Conservation (phyloP, 1,140 invertebrate species). For the Microvelia longipes region DNA sequence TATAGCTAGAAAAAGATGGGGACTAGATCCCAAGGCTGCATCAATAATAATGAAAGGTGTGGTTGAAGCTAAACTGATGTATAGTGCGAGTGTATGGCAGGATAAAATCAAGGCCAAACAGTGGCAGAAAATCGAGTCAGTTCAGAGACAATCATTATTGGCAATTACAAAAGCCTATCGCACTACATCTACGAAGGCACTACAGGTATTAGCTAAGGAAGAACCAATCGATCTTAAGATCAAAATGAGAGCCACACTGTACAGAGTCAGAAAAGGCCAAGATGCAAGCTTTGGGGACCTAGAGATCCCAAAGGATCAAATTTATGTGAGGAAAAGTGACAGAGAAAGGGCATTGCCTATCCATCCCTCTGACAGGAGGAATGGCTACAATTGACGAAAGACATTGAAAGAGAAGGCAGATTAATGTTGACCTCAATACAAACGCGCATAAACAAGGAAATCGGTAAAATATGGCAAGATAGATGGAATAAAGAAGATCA, state of each 20-base stretch:
- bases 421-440: too few species aligned
- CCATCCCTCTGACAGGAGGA: background rate
- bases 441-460: too few species aligned
- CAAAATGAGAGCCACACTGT: background rate
- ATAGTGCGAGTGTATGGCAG: background rate
- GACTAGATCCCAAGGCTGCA: background rate
- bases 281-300: background rate
- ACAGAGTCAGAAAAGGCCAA: background rate
- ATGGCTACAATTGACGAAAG: too few species aligned
- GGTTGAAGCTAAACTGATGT: background rate
- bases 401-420: too few species aligned
- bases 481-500: too few species aligned
- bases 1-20: background rate
- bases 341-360: background rate
- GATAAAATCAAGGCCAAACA: background rate
- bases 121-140: background rate
- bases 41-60: background rate
- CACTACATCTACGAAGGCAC: background rate
- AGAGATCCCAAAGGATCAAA: background rate
- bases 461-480: too few species aligned
- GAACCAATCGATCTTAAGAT: background rate
- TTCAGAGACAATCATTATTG: background rate
- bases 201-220: background rate
- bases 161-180: background rate
- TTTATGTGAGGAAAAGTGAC: background rate